Conservation (phyloP, 2,797 vertebrate species). For the Manis javanica region DNA sequence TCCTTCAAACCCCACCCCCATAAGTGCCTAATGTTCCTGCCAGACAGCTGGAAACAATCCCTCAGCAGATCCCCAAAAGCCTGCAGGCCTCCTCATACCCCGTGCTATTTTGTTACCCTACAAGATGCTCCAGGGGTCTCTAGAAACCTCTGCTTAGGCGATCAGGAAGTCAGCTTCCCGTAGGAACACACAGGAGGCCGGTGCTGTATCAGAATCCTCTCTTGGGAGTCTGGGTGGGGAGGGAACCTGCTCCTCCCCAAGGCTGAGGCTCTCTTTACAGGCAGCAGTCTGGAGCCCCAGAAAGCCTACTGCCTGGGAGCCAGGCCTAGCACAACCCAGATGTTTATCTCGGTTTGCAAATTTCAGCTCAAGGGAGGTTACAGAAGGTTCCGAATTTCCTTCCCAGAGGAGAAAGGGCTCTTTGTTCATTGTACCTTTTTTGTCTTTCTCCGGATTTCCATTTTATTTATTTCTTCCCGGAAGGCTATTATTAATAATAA, state of each 20-base stretch:
- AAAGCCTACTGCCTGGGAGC: neutral
- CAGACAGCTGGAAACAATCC: neutral
- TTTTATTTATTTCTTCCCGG: neutral
- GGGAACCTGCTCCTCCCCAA: neutral
- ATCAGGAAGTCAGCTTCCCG: neutral
- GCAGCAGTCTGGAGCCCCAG: neutral
- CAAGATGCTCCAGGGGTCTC: neutral
- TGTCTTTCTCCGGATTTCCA: neutral
- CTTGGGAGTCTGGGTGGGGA: neutral
- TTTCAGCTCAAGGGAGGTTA: neutral
- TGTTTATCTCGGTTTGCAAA: constrained; percentile 51
- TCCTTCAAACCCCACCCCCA: neutral
- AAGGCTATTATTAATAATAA: constrained; percentile 74
- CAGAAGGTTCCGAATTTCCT: constrained; percentile 27
- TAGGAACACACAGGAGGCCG: neutral
- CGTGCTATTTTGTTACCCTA: neutral
- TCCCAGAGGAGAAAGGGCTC: neutral
- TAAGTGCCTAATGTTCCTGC: neutral
- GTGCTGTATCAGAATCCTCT: neutral
- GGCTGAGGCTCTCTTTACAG: neutral
- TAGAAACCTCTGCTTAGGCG: neutral
- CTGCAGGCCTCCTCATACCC: neutral
- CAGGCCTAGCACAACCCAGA: neutral
- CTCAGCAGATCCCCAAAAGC: neutral
- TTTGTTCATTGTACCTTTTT: constrained; percentile 26